Conservation (phyloP, 2,113 vertebrate genomes). For the Albula glossodonta region DNA sequence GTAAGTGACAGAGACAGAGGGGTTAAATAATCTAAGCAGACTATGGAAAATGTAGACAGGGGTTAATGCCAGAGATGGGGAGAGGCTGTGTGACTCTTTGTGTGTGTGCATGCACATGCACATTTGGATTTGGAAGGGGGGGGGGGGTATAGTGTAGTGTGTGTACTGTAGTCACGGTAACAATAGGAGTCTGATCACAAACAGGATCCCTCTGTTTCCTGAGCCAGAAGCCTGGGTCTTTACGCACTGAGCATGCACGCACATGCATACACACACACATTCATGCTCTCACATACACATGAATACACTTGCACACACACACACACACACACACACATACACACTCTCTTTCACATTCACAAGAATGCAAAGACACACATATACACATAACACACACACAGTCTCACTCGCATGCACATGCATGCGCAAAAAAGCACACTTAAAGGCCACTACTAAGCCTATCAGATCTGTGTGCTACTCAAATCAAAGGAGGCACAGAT, state of each 20-base stretch:
- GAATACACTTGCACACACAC: not conserved
- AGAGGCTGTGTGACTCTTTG: not conserved
- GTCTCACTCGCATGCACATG: not conserved
- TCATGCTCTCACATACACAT: not conserved
- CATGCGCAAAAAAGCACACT: too few relatives aligned
- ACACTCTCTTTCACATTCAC: not conserved
- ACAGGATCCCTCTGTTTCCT: conserved; percentile 78
- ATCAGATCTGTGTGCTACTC: too few relatives aligned
- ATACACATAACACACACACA: not conserved
- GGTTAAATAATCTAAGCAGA: not conserved
- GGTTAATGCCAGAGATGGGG: not conserved
- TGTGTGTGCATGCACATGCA: too few relatives aligned
- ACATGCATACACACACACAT: not conserved
- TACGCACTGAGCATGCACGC: not conserved
- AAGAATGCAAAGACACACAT: not conserved
- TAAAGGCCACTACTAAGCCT: too few relatives aligned
- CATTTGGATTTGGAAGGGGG: not conserved
- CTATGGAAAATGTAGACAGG: not conserved
- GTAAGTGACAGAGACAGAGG: not conserved
- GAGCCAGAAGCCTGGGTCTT: conserved; percentile 44
- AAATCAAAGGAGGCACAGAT: too few relatives aligned
- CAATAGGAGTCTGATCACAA: conserved; percentile 63
- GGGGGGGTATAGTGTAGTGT: not conserved
- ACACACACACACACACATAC: not conserved
- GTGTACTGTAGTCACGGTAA: conserved; percentile 50